Conservation (phyloP, 2,113 vertebrate genomes). For the Myotis brandtii region DNA sequence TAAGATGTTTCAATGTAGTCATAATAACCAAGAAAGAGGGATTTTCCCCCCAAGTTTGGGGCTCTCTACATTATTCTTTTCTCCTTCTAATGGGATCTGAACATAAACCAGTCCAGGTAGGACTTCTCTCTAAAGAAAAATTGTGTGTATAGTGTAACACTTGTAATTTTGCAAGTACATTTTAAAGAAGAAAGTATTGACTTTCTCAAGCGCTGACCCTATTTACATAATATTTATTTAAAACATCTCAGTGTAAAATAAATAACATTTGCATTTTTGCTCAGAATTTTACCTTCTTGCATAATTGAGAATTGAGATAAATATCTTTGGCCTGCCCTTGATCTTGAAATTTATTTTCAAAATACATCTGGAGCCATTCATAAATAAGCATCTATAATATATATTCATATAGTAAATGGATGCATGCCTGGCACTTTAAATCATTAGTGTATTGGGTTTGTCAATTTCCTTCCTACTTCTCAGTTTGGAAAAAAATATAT, state of each 20-base stretch:
- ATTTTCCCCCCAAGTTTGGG: not conserved
- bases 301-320: not conserved
- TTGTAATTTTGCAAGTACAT: not conserved
- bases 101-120: not conserved
- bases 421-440: not conserved
- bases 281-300: slow-evolving; percentile 32
- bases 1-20: not conserved
- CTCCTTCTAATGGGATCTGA: not conserved
- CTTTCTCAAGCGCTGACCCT: not conserved
- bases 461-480: not conserved
- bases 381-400: not conserved
- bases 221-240: not conserved
- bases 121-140: not conserved
- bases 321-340: not conserved
- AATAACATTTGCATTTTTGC: not conserved
- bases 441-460: not conserved
- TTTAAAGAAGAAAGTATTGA: not conserved
- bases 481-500: not conserved
- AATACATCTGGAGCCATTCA: not conserved
- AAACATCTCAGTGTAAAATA: not conserved
- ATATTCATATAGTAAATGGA: not conserved
- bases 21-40: not conserved
- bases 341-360: slow-evolving; percentile 44
- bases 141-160: not conserved
- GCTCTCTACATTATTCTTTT: not conserved